Percentiles rank a stretch among this genome's conserved stretches.
These are phyloP conservation scores for Trissonchulus sp. DNA, from an alignment of 2,888 invertebrate genomes.

Conservation along the genomic window DNA sequence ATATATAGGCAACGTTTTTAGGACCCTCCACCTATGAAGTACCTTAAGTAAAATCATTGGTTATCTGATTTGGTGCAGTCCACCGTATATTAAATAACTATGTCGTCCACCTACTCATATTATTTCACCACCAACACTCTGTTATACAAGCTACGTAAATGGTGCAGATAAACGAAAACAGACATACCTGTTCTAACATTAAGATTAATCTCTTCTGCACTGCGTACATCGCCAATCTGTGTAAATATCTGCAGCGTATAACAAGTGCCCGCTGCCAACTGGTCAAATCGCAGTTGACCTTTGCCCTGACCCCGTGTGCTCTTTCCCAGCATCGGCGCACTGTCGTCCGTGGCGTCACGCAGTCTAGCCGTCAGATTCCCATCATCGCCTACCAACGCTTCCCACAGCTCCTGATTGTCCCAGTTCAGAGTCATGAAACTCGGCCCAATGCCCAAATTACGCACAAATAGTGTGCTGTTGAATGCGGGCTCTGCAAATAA, in stretches of 20 bases:
- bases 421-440: not conserved
- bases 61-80: too few species aligned
- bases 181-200: not conserved
- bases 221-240: not conserved
- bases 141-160: too few species aligned
- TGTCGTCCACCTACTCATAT: too few species aligned
- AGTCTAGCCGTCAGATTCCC: slow-evolving; percentile 10
- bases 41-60: too few species aligned
- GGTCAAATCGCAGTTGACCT: not conserved
- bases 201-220: not conserved
- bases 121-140: too few species aligned
- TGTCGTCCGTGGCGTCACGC: not conserved
- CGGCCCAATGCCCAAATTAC: not conserved
- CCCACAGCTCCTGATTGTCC: not conserved
- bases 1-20: too few species aligned
- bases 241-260: slow-evolving; percentile 18
- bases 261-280: slow-evolving; percentile 26
- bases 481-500: slow-evolving; percentile 23
- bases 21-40: too few species aligned
- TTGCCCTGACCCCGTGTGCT: not conserved
- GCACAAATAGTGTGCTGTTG: not conserved
- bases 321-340: not conserved
- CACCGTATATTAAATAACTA: too few species aligned
- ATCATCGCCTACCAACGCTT: not conserved
- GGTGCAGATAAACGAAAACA: not conserved